Base-by-base conservation (phyloP, 2,888 invertebrate species). In the Caenorhabditis sulstoni region DNA sequence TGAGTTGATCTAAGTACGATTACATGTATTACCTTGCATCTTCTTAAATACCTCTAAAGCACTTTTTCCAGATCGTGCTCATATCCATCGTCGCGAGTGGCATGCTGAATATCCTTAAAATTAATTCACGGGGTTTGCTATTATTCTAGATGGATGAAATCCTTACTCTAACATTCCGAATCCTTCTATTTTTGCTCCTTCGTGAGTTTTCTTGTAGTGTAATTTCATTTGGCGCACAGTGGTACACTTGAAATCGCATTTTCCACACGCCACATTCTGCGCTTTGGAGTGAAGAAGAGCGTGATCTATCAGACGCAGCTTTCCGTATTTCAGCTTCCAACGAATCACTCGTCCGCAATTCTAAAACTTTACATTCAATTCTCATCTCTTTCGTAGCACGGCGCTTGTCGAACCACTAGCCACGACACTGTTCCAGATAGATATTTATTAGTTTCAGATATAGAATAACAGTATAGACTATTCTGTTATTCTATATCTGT, bases 301-400 rank as follows among this genome's bases (percentile, higher is more conserved):
- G 16, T 78, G 78, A 22, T 78, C 78, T 12, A 78, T 23, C 3
- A 78, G 62, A 9, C 78, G 58, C 9, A 65, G 39, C 39, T 71
- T 78, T 55, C 78, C 78, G 37, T 66, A 78, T 37, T 71, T 66
- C 3, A 23, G 20, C 22, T 61, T 71, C 78, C 78, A 78, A 0
- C 5, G 1, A 11, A 64, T 20, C 22, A 39, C n/a, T 18, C 44
- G 39, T 12, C 39, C 22, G n/a, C 73, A 73, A n/a, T 22, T 18
- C 58, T 73, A n/a, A 9, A 67, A 23, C 20, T 52, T 53, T 23
- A 1, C 23, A 12, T 11, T 23, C n/a, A 22, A 22, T 23, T 22
- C 11, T 35, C 1, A 18, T n/a, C n/a, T n/a, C n/a, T n/a, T n/a
- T n/a, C n/a, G n/a, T n/a, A n/a, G n/a, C n/a, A n/a, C n/a, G n/a